Evolutionary conservation across 2,797 vertebrate genomes (phyloP).

Genomic region (Cossypha dichroa): DNA sequence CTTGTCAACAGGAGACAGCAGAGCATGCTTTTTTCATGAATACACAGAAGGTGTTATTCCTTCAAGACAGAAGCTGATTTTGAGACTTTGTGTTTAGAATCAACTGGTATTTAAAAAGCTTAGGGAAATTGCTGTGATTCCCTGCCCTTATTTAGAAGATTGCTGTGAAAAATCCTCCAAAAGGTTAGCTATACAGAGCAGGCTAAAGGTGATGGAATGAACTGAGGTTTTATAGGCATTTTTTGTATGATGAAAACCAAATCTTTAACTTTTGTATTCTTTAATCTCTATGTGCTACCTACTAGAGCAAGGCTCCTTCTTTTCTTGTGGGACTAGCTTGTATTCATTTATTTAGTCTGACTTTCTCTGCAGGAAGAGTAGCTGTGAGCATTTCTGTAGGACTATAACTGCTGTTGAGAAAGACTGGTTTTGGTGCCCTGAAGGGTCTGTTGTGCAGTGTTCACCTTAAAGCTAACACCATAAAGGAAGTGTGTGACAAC

Average conservation of each 20-base stretch:
- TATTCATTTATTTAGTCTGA: not conserved
- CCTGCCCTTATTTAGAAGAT: not conserved
- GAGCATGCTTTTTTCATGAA: not conserved
- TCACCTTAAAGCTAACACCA: not conserved
- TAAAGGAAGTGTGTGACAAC: not conserved
- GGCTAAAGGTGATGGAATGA: not conserved
- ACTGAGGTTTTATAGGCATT: not conserved
- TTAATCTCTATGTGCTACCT: not conserved
- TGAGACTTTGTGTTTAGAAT: not conserved
- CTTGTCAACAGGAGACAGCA: not conserved
- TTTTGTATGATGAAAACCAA: not conserved
- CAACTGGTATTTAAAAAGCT: not conserved
- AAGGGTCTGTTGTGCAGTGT: not conserved
- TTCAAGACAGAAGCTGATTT: not conserved
- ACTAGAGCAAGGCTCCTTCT: not conserved
- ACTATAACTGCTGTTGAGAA: not conserved
- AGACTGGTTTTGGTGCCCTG: not conserved
- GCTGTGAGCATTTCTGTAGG: not conserved
- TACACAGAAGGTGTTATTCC: not conserved
- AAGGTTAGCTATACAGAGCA: not conserved
- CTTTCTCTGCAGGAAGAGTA: not conserved
- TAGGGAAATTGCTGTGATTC: not conserved
- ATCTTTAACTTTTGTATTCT: not conserved
- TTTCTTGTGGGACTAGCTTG: not conserved
- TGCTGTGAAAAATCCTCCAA: not conserved